Conservation (phyloP, 2,797 vertebrate species). For the Sorex maritimensis region DNA sequence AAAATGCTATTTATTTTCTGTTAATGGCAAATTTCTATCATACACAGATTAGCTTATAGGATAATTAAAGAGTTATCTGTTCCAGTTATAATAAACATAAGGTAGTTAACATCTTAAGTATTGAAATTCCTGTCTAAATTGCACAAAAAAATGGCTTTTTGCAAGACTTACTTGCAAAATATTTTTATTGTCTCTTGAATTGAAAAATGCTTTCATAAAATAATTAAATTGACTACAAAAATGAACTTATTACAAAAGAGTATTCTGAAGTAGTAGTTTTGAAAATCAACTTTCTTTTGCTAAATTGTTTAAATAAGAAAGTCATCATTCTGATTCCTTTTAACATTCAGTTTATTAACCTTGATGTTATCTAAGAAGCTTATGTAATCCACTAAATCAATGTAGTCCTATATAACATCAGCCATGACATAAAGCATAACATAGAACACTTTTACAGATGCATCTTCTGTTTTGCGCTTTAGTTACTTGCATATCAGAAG, state of each 20-base stretch:
- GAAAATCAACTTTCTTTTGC: background rate
- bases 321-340: background rate
- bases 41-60: background rate
- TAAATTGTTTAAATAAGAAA: slow-evolving; percentile 21
- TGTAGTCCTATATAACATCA: background rate
- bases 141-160: background rate
- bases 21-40: background rate
- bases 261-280: background rate
- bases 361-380: background rate
- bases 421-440: background rate
- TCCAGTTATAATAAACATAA: background rate
- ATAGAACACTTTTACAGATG: background rate
- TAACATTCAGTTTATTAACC: background rate
- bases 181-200: slow-evolving; percentile 25
- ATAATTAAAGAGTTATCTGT: background rate
- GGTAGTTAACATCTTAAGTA: background rate
- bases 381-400: too few relatives aligned
- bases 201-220: background rate
- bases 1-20: background rate
- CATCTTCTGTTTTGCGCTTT: background rate
- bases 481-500: background rate
- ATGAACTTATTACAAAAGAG: background rate
- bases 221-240: background rate
- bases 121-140: slow-evolving; percentile 9
- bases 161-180: background rate